A percentile compares a stretch with the other conserved stretches of the same genome.
Evolutionary conservation across 2,888 invertebrate genomes (phyloP).

Genomic region (Trachelus stipa): DNA sequence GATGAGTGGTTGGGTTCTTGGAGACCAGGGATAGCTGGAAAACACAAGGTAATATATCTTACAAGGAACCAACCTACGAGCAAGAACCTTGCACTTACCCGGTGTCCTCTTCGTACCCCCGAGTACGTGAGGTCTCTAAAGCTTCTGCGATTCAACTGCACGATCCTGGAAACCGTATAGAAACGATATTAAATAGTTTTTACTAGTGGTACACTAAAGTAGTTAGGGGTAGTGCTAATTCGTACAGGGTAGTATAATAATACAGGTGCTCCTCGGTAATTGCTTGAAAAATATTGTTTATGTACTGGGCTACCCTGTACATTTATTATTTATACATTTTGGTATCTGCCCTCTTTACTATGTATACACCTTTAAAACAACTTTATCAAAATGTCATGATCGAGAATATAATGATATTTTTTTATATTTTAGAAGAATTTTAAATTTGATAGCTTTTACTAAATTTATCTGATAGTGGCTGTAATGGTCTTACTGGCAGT

Average conservation of each 20-base stretch:
- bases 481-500: neutral
- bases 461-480: neutral
- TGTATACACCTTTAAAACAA: neutral
- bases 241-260: neutral
- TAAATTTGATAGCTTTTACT: neutral
- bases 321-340: neutral
- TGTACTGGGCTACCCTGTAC: too few species aligned
- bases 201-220: neutral
- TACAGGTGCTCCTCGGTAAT: neutral
- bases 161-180: neutral
- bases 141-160: neutral
- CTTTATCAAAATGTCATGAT: neutral
- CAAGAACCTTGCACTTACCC: neutral
- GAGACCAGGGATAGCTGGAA: neutral
- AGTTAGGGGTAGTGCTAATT: neutral
- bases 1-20: neutral
- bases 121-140: neutral
- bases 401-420: neutral
- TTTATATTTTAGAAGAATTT: neutral
- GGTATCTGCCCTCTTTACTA: neutral
- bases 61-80: neutral
- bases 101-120: neutral
- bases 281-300: neutral
- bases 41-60: neutral
- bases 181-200: neutral